Conservation (phyloP, 2,113 vertebrate genomes). For the Planiliza haematocheilus region DNA sequence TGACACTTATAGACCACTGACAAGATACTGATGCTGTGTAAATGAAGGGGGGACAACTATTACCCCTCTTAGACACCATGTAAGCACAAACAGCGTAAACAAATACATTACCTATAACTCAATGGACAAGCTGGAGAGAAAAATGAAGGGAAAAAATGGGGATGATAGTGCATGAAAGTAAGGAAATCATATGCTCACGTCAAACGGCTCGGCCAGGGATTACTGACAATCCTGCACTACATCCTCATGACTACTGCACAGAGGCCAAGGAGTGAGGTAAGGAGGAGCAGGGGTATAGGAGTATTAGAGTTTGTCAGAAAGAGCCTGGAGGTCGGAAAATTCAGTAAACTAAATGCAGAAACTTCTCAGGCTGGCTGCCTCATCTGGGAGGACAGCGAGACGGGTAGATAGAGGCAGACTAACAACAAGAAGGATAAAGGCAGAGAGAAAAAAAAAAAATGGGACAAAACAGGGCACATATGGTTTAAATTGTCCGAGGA, state of each 20-base stretch:
- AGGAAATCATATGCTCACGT: slow-evolving; percentile 57
- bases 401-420: slow-evolving; percentile 30
- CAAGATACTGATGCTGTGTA: too few relatives aligned
- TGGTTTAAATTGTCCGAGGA: slow-evolving; percentile 51
- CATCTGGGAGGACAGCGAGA: slow-evolving; percentile 28
- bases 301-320: slow-evolving; percentile 74
- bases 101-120: too few relatives aligned
- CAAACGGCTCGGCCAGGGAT: slow-evolving; percentile 55
- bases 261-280: slow-evolving; percentile 67
- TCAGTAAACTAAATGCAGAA: slow-evolving; percentile 76
- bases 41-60: too few relatives aligned
- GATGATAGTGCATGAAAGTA: slow-evolving; percentile 41
- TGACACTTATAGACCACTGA: too few relatives aligned
- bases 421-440: slow-evolving; percentile 23
- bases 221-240: slow-evolving; percentile 64
- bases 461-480: slow-evolving; percentile 32
- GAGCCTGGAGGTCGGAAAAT: slow-evolving; percentile 78
- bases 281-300: slow-evolving; percentile 61
- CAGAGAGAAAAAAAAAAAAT: neutral
- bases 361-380: slow-evolving; percentile 57
- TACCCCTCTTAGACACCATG: too few relatives aligned
- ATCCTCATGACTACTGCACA: slow-evolving; percentile 49
- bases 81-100: too few relatives aligned
- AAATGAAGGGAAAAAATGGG: too few relatives aligned
- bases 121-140: slow-evolving; percentile 3